Base-by-base conservation (phyloP, 1,140 invertebrate species). In the Pseudomyrmex gracilis region DNA sequence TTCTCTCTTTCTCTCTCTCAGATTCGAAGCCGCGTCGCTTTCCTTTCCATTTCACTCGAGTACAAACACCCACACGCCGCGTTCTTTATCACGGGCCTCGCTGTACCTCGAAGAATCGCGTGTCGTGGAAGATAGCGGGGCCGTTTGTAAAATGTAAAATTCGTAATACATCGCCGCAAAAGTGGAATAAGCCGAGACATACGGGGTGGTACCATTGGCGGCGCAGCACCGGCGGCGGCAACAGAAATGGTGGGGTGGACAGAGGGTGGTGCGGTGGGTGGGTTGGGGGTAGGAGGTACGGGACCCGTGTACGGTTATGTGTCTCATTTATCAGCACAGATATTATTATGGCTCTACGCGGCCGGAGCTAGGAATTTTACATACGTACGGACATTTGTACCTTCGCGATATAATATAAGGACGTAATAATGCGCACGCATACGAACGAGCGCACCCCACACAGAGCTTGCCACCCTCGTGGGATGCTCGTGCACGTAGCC, bases 61-160 rank as follows among this genome's bases (percentile, higher is more conserved):
- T 61, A 49, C 71, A 76, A 76, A 83, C 82, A 68, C 74, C 82
- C 5, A 10, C 67, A 84, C 66, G 67, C 78, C 20, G 24, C 45
- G 51, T 70, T 64, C 85, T 93, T 92, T 91, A 91, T 93, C 90
- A 90, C 85, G 64, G 63, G 70, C 78, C 85, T 90, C 88, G 84
- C 84, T 82, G 89, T 89, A 89, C 74, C 91, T 91, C 88, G 89
- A 93, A 91, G 87, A 87, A 93, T 93, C 90, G 92, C 92, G 90
- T 91, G 92, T 93, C 92, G 89, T 86, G 74, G 85, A 73, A 93
- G 91, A 93, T 93, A 93, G 90, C 91, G 88, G 76, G 85, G 90
- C 90, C 91, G 92, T 94, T 94, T 94, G 91, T 93, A 92, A 93
- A 93, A 92, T 93, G 91, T 92, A 92, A 93, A 94, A 94, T 94